These are phyloP conservation scores for Bostrychus sinensis DNA, from an alignment of 2,113 vertebrate species.

Conservation along the genomic window DNA sequence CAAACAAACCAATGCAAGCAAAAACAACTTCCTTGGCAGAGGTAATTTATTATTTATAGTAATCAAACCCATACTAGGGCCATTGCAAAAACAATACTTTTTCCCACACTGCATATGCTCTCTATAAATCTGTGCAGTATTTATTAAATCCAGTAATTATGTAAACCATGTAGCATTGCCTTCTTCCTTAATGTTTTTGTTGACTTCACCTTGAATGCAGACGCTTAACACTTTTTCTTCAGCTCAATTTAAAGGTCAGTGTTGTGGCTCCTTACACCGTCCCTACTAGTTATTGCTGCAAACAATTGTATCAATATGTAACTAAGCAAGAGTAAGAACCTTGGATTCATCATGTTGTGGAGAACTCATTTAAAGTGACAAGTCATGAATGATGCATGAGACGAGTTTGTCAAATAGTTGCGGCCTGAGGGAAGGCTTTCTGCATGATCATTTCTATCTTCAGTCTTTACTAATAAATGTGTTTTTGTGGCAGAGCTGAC, in stretches of 20 bases:
- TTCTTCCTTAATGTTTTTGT: slow-evolving; percentile 3
- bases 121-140: not conserved
- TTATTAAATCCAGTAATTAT: not conserved
- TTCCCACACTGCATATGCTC: not conserved
- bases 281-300: slow-evolving; percentile 15
- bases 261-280: not conserved
- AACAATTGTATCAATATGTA: slow-evolving; percentile 28
- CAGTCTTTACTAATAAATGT: slow-evolving; percentile 10
- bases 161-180: not conserved
- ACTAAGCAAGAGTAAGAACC: slow-evolving; percentile 42
- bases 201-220: not conserved
- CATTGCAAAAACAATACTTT: too few relatives aligned
- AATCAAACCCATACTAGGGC: too few relatives aligned
- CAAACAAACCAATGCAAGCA: too few relatives aligned
- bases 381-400: slow-evolving; percentile 58
- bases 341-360: slow-evolving; percentile 30
- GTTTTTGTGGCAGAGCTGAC: slow-evolving; percentile 1
- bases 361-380: slow-evolving; percentile 49
- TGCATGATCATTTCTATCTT: slow-evolving; percentile 39
- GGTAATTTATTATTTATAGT: too few relatives aligned
- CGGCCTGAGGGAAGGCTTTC: slow-evolving; percentile 26
- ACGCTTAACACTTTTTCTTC: slow-evolving; percentile 7
- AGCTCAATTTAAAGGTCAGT: slow-evolving; percentile 22
- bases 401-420: slow-evolving; percentile 47
- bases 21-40: too few relatives aligned